Base-by-base conservation (phyloP, 1,140 invertebrate genomes). In the Drosophila arawakana region DNA sequence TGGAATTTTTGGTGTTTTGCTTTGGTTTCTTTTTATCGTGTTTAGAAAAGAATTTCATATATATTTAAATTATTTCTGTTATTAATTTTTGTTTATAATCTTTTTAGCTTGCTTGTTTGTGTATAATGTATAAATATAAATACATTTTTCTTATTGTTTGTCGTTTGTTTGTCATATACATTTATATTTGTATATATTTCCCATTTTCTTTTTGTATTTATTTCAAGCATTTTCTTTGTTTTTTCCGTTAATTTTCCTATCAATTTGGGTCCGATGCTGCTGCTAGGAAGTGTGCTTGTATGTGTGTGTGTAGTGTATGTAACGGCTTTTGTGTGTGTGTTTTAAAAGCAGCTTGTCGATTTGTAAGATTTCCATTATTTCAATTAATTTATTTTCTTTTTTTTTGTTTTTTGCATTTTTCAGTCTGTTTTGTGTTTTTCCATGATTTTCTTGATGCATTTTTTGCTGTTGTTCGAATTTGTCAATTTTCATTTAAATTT, bases 121-220 rank as follows among this genome's bases (percentile, higher is more conserved):
- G 60, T 66, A 81, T 85, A 85, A 81, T 62, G 71, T 69, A 84
- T 84, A 84, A 85, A 84, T 84, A 84, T 84, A 84, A 81, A 85
- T 84, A 84, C 74, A 78, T 85, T 75, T 84, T 71, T 70, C 75
- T 68, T 72, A 59, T 72, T 75, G 68, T 81, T 68, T 72, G 58
- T 71, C 55, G 62, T 67, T 81, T 81, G 43, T 65, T 52, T 65
- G 39, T 54, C 34, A 35, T 43, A 11, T 49, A 39, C 10, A 25
- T 13, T 18, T 21, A 30, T 50, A 30, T 63, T 30, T 39, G 10
- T 47, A 47, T 61, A 13, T 43, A 10, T 30, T 39, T 60, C 43
- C 30, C 11, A 18, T 13, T 66, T 44, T 41, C 25, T 10, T 52
- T 57, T 44, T 15, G 10, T 49, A 39, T 47, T 43, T n/a, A 11